A percentile compares a stretch with the other conserved stretches of the same genome.
Evolutionary conservation across 2,113 vertebrate genomes (phyloP).

Genomic region (Gnathonemus longibarbis): DNA sequence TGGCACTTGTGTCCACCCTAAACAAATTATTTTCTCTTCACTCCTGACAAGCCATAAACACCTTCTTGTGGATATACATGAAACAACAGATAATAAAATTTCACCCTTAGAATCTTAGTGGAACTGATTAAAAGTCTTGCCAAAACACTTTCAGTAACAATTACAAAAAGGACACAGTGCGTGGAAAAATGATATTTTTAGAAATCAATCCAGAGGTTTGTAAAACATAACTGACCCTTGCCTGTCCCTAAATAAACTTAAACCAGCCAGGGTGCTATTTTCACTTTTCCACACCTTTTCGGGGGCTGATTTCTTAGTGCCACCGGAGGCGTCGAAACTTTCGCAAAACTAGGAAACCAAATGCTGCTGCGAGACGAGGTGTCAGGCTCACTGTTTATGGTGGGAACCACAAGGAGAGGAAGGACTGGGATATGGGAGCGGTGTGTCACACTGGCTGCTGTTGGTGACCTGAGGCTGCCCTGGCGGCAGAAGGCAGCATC

Average conservation of each 20-base stretch:
- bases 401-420: neutral
- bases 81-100: neutral
- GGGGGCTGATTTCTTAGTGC: neutral
- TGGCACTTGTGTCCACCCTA: conserved; percentile 33
- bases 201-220: neutral
- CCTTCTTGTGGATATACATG: neutral
- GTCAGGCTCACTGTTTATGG: neutral
- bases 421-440: neutral
- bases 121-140: neutral
- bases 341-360: neutral
- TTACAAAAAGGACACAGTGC: neutral
- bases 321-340: neutral
- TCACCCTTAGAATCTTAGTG: neutral
- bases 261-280: neutral
- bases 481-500: neutral
- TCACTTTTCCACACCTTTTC: neutral
- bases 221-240: neutral
- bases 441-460: neutral
- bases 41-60: neutral
- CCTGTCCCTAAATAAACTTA: neutral
- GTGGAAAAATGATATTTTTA: neutral
- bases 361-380: neutral
- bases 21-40: conserved; percentile 38
- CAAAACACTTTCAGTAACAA: neutral
- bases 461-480: neutral